Conservation (phyloP, 2,797 vertebrate species). For the Petrocephalus sullivani region DNA sequence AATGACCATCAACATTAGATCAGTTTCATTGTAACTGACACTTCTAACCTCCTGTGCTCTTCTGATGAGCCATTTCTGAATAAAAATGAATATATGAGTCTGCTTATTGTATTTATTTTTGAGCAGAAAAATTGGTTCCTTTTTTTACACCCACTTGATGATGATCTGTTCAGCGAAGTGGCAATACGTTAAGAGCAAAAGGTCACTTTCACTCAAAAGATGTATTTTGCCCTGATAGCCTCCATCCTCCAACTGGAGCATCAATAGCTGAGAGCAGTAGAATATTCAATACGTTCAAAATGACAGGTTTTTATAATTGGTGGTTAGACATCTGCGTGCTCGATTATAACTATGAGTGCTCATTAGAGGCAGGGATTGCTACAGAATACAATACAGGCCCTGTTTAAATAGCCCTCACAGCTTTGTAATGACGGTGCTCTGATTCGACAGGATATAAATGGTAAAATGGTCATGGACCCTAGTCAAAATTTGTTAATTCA, state of each 20-base stretch:
- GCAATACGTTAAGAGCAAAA: not conserved
- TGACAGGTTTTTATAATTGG: conserved; percentile 19
- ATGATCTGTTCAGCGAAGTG: not conserved
- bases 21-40: not conserved
- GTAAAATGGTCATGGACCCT: not conserved
- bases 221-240: not conserved
- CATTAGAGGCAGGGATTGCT: not conserved
- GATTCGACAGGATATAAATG: not conserved
- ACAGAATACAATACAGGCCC: not conserved
- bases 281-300: conserved; percentile 16
- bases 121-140: not conserved
- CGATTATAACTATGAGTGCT: not conserved
- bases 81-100: not conserved
- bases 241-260: not conserved
- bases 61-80: not conserved
- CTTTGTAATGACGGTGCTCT: not conserved
- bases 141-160: not conserved
- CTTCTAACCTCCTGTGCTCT: not conserved
- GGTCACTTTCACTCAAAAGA: not conserved
- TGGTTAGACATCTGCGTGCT: not conserved
- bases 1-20: not conserved
- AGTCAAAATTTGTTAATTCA: too few species aligned
- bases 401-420: not conserved
- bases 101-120: not conserved
- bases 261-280: not conserved